Conservation (phyloP, 2,888 invertebrate species). For the Ctena decussata region DNA sequence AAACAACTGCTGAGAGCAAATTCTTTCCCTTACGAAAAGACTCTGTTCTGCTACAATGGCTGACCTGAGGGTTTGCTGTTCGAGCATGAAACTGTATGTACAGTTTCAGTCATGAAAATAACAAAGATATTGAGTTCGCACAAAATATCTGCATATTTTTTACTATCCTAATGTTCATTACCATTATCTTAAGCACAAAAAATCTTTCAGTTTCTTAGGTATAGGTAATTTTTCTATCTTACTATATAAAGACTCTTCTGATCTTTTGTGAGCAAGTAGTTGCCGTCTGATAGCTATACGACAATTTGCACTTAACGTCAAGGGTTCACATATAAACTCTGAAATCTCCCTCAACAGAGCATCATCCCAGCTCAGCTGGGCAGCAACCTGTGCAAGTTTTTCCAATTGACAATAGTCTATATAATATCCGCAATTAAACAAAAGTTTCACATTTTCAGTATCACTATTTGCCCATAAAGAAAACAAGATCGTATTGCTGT, state of each 20-base stretch:
- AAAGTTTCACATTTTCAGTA: conserved; percentile 58
- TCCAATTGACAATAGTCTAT: conserved; percentile 52
- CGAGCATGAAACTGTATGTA: too few species aligned
- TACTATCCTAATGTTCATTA: background rate
- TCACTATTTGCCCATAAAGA: conserved; percentile 65
- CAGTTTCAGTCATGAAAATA: too few species aligned
- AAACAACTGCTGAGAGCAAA: too few species aligned
- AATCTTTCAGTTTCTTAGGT: conserved; percentile 51
- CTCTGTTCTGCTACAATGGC: too few species aligned
- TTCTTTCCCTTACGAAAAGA: too few species aligned
- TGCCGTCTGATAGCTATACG: conserved; percentile 49
- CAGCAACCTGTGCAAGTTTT: conserved; percentile 42
- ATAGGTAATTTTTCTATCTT: conserved; percentile 46
- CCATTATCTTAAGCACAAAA: conserved; percentile 27
- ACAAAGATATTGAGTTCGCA: too few species aligned
- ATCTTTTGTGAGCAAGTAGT: conserved; percentile 32
- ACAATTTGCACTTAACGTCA: conserved; percentile 47
- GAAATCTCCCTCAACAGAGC: conserved; percentile 38
- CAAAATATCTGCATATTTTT: too few species aligned
- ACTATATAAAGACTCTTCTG: conserved; percentile 22
- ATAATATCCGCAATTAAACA: conserved; percentile 62
- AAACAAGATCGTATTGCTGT: conserved; percentile 63
- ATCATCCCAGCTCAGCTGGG: conserved; percentile 56
- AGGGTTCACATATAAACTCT: conserved; percentile 46
- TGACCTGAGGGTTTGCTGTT: too few species aligned